Evolutionary conservation across 2,888 invertebrate species (phyloP).

Genomic region (Folsomia candida): DNA sequence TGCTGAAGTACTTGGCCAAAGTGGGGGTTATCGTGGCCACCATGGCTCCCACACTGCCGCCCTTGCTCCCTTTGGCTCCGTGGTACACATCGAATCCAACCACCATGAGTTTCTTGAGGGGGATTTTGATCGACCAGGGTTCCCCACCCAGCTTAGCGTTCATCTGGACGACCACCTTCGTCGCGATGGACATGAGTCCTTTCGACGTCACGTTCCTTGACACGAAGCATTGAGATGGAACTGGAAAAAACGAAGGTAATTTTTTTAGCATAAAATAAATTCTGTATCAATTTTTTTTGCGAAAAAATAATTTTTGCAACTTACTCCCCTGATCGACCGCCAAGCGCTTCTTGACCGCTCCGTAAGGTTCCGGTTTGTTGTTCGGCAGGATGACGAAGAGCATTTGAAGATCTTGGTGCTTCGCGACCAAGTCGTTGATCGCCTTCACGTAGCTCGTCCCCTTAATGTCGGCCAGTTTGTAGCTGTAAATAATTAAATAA

Average conservation of each 20-base stretch:
- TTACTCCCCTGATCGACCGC: constrained; percentile 34
- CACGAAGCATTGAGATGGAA: constrained; percentile 47
- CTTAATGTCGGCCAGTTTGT: constrained; percentile 14
- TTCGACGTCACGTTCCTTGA: constrained; percentile 35
- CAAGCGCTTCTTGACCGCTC: constrained; percentile 57
- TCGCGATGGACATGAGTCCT: constrained; percentile 45
- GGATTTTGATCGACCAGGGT: constrained; percentile 77
- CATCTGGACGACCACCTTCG: constrained; percentile 60
- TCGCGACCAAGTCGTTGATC: background rate
- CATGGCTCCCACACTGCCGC: constrained; percentile 37
- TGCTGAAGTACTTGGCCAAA: constrained; percentile 32
- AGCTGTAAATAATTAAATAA: constrained; percentile 5
- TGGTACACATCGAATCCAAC: constrained; percentile 42
- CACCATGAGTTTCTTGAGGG: constrained; percentile 55
- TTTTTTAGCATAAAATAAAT: too few relatives aligned
- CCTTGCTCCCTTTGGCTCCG: constrained; percentile 20
- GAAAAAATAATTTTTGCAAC: constrained; percentile 55
- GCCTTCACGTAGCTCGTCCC: constrained; percentile 2
- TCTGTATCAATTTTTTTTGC: too few relatives aligned
- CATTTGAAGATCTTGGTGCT: constrained; percentile 52
- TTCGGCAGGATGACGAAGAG: constrained; percentile 56
- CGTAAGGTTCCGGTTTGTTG: constrained; percentile 58
- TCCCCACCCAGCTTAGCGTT: constrained; percentile 74
- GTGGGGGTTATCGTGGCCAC: constrained; percentile 26
- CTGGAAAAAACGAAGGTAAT: constrained; percentile 31